Evolutionary conservation across 2,113 vertebrate species (phyloP).

Genomic region (Ceuthmochares aereus): DNA sequence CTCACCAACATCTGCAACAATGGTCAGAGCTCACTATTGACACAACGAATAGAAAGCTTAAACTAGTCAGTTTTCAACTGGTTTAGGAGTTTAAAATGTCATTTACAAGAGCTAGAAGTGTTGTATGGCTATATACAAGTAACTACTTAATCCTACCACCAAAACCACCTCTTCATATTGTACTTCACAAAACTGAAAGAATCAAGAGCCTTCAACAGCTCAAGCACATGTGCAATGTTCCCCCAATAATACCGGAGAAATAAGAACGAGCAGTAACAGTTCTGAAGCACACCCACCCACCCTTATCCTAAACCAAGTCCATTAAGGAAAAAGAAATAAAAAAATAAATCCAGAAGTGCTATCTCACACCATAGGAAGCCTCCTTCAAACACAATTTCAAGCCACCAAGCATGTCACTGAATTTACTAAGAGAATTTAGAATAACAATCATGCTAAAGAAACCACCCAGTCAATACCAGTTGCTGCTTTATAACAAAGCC

Average conservation of each 20-base stretch:
- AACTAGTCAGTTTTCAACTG: background rate
- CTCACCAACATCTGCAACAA: background rate
- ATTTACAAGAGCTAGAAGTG: background rate
- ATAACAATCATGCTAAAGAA: background rate
- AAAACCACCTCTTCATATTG: background rate
- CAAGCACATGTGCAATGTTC: background rate
- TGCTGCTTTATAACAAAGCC: background rate
- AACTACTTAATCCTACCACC: background rate
- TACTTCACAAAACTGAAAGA: background rate
- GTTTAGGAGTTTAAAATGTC: background rate
- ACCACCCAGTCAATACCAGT: rapidly evolving
- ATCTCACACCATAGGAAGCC: background rate
- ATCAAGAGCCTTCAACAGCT: background rate
- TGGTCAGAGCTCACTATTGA: background rate
- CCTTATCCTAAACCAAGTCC: background rate
- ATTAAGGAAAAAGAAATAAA: background rate
- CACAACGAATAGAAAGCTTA: background rate
- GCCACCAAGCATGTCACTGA: background rate
- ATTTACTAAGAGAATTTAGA: background rate
- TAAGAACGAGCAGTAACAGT: background rate
- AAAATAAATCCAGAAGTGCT: background rate
- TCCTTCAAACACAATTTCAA: background rate
- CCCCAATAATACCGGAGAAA: background rate
- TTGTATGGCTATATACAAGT: background rate
- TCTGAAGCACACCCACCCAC: background rate